Evolutionary conservation across 2,113 vertebrate species (phyloP).

Genomic region (Otus sunia): DNA sequence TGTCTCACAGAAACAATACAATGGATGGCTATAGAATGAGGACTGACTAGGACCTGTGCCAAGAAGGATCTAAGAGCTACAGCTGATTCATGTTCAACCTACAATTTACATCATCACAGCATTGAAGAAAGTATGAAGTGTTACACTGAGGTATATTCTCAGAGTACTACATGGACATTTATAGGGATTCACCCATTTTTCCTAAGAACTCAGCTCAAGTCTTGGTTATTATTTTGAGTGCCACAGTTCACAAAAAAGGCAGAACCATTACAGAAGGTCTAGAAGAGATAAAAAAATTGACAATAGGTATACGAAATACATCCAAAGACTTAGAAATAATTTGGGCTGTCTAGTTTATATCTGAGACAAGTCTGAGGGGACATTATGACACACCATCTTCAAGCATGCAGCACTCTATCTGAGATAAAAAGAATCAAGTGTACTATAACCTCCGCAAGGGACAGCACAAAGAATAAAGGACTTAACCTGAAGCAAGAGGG

Average conservation of each 20-base stretch:
- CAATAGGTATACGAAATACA: background rate
- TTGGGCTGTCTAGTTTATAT: background rate
- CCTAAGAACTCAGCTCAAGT: background rate
- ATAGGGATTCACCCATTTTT: background rate
- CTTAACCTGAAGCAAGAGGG: background rate
- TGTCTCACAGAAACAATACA: background rate
- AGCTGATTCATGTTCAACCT: background rate
- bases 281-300: background rate
- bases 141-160: background rate
- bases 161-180: background rate
- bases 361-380: background rate
- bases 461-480: background rate
- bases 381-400: background rate
- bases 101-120: background rate
- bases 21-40: background rate
- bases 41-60: background rate
- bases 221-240: background rate
- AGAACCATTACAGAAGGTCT: background rate
- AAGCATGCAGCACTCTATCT: background rate
- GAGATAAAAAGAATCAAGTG: background rate
- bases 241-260: background rate
- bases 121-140: background rate
- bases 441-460: background rate
- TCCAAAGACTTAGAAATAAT: background rate
- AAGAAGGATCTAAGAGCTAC: background rate